Evolutionary conservation across 2,888 invertebrate genomes (phyloP).

Genomic region (Hydriomena furcata): DNA sequence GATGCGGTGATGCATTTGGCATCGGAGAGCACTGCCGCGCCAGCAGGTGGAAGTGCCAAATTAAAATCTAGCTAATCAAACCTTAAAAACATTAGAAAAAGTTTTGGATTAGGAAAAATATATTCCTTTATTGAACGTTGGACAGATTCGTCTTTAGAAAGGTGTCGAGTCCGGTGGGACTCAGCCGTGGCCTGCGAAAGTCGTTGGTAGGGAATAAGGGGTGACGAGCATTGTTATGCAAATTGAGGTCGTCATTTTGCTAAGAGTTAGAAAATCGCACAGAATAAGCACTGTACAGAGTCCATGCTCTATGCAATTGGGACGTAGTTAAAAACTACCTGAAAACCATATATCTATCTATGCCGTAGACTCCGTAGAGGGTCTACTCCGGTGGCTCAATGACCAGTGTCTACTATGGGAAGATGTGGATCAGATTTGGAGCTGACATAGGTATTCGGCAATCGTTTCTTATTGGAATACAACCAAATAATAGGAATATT

Average conservation of each 20-base stretch:
- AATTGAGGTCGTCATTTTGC: constrained; percentile 83
- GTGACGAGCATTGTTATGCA: constrained; percentile 83
- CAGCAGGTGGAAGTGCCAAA: neutral
- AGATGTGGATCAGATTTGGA: no score
- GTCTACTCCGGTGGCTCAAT: no score
- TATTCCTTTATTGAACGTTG: constrained; percentile 44
- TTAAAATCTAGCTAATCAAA: no score
- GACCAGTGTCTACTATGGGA: no score
- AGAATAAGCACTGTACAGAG: constrained; percentile 16
- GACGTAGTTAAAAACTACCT: neutral
- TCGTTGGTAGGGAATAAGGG: constrained; percentile 78
- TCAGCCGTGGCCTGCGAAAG: constrained; percentile 71
- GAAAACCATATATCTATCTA: no score
- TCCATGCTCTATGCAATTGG: constrained; percentile 8
- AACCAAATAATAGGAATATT: no score
- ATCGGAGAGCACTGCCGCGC: constrained; percentile 26
- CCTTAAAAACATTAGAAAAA: no score
- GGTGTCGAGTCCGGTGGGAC: constrained; percentile 74
- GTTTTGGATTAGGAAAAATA: neutral
- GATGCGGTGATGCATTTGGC: constrained; percentile 36
- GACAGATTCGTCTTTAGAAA: constrained; percentile 67
- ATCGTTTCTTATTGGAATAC: no score
- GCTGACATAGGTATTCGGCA: no score
- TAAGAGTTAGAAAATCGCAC: constrained; percentile 80
- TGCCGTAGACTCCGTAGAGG: constrained; percentile 16